These are phyloP conservation scores for Bugulina stolonifera DNA, from an alignment of 2,888 invertebrate species.

Conservation along the genomic window DNA sequence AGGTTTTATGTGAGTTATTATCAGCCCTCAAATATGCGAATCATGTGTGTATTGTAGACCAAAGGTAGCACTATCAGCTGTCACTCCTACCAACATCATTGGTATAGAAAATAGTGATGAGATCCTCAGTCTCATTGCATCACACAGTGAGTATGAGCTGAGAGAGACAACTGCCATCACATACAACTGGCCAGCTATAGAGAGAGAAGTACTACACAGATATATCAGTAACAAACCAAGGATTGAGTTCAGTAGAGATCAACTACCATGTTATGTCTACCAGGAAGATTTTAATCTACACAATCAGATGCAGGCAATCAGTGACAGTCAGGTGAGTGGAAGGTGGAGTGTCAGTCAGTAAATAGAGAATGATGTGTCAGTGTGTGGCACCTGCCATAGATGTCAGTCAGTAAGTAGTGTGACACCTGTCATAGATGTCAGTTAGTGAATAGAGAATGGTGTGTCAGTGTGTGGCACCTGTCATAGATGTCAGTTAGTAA, in stretches of 20 bases:
- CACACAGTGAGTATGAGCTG: conserved; percentile 20
- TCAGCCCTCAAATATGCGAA: too few relatives aligned
- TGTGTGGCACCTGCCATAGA: too few relatives aligned
- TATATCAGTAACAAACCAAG: conserved; percentile 20
- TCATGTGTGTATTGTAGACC: not conserved
- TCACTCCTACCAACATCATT: not conserved
- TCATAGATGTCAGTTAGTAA: not conserved
- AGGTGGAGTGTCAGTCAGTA: not conserved
- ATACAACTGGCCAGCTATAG: conserved; percentile 20
- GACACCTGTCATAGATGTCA: not conserved
- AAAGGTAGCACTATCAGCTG: not conserved
- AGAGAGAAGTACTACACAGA: conserved; percentile 11
- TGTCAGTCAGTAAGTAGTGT: not conserved
- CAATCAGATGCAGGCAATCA: conserved; percentile 24
- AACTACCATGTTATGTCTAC: conserved; percentile 22
- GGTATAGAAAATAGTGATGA: not conserved
- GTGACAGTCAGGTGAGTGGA: not conserved
- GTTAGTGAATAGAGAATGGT: too few relatives aligned
- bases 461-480: too few relatives aligned
- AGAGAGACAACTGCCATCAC: conserved; percentile 9
- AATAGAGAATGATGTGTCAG: too few relatives aligned
- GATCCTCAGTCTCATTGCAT: not conserved
- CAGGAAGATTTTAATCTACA: conserved; percentile 22
- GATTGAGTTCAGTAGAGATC: not conserved
- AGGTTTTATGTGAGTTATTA: too few relatives aligned